A percentile compares a stretch with the other conserved stretches of the same genome.
phyloP scores from a whole-genome alignment of 2,888 invertebrate genomes.

The Noctua janthe region DNA sequence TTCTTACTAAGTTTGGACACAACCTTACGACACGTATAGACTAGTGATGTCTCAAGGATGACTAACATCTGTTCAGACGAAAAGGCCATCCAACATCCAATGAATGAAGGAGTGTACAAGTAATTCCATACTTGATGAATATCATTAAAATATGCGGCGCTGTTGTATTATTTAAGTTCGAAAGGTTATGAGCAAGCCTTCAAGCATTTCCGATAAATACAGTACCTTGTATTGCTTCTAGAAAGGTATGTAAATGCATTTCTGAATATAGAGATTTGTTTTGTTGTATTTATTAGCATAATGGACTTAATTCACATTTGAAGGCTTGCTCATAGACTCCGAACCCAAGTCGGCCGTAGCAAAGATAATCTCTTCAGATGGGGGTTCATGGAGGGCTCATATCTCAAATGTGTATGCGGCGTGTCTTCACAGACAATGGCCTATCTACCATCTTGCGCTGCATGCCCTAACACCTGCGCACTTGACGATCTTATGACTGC shows the following conservation, averaged over 20 bases:
- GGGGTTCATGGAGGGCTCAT: no score
- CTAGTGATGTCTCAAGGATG: conserved; percentile 25
- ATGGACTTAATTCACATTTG: neutral
- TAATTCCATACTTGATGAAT: conserved; percentile 50
- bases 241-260: conserved; percentile 34
- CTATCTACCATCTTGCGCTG: no score
- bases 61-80: conserved; percentile 31
- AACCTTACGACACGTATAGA: conserved; percentile 22
- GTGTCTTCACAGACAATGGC: no score
- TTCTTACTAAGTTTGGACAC: conserved; percentile 29
- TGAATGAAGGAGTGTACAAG: conserved; percentile 54
- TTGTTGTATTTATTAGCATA: conserved; percentile 23
- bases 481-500: no score
- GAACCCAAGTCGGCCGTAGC: no score
- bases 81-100: conserved; percentile 48
- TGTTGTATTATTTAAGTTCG: conserved; percentile 46
- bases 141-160: conserved; percentile 56
- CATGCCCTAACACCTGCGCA: no score
- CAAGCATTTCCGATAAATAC: conserved; percentile 41
- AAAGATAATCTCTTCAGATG: no score
- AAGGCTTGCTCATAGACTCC: no score
- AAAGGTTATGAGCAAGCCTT: conserved; percentile 59
- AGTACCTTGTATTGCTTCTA: conserved; percentile 45
- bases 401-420: no score
- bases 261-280: conserved; percentile 26